phyloP scores from a whole-genome alignment of 2,888 invertebrate species.

The Leptinotarsa rubiginosa region DNA sequence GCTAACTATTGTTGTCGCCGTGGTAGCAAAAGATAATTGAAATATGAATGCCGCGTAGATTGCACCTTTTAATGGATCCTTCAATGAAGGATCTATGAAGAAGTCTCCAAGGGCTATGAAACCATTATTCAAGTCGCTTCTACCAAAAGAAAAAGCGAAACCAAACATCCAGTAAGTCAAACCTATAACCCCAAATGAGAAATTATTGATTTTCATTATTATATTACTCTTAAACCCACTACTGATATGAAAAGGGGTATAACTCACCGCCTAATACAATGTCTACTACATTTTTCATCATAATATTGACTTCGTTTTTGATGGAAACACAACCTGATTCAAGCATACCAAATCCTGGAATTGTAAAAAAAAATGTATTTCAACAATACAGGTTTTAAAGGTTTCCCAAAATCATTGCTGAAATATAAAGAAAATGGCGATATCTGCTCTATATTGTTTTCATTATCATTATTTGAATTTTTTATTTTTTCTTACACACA shows the following conservation, averaged over 20 bases:
- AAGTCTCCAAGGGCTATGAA: constrained; percentile 89
- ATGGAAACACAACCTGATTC: constrained; percentile 93
- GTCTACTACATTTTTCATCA: constrained; percentile 97
- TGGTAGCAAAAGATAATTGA: constrained; percentile 90
- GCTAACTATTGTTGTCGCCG: constrained; percentile 91
- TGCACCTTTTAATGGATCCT: constrained; percentile 84
- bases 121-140: constrained; percentile 77
- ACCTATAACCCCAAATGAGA: constrained; percentile 64
- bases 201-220: too few relatives aligned
- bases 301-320: constrained; percentile 95
- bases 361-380: constrained; percentile 27
- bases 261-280: constrained; percentile 85
- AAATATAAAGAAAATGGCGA: too few relatives aligned
- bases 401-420: too few relatives aligned
- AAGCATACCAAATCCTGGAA: constrained; percentile 89
- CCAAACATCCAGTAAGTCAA: constrained; percentile 96
- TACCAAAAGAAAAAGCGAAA: constrained; percentile 90
- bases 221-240: too few relatives aligned
- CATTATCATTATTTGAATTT: too few relatives aligned
- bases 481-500: too few relatives aligned
- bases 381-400: background rate
- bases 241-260: too few relatives aligned
- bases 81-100: constrained; percentile 80
- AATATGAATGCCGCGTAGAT: constrained; percentile 90
- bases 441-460: too few relatives aligned